Evolutionary conservation across 1,140 invertebrate genomes (phyloP).

Genomic region (Subanguina moxae): DNA sequence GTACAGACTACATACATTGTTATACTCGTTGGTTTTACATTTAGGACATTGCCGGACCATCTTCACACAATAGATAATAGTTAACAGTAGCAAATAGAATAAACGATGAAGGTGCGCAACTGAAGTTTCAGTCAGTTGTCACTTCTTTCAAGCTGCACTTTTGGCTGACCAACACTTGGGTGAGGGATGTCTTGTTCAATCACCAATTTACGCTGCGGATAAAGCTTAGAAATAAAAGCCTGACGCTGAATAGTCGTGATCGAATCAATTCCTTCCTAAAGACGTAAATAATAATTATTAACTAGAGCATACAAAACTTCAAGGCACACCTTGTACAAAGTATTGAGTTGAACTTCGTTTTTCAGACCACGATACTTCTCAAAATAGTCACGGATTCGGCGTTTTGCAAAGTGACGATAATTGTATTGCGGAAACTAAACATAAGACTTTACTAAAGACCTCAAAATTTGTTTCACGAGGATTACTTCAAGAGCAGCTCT

Average conservation of each 20-base stretch:
- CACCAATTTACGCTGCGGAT: slow-evolving; percentile 11
- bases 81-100: slow-evolving; percentile 2
- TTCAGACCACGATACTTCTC: slow-evolving; percentile 4
- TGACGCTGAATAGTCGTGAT: slow-evolving; percentile 40
- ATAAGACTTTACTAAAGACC: background rate
- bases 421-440: slow-evolving; percentile 28
- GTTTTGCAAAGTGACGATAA: slow-evolving; percentile 22
- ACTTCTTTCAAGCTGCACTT: background rate
- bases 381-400: slow-evolving; percentile 25
- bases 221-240: slow-evolving; percentile 22
- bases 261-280: slow-evolving; percentile 33
- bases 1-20: slow-evolving; percentile 67
- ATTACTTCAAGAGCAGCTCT: slow-evolving; percentile 12
- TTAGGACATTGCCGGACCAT: slow-evolving; percentile 77
- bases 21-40: slow-evolving; percentile 96
- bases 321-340: background rate
- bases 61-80: slow-evolving; percentile 1
- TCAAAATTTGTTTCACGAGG: slow-evolving; percentile 1
- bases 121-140: slow-evolving; percentile 4
- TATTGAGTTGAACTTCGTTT: background rate
- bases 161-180: slow-evolving; percentile 1
- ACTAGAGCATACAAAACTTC: background rate
- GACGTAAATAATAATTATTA: background rate
- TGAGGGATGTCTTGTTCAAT: slow-evolving; percentile 23
- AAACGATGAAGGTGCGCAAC: background rate